Evolutionary conservation across 2,797 vertebrate genomes (phyloP).

Genomic region (Thamnophis elegans): DNA sequence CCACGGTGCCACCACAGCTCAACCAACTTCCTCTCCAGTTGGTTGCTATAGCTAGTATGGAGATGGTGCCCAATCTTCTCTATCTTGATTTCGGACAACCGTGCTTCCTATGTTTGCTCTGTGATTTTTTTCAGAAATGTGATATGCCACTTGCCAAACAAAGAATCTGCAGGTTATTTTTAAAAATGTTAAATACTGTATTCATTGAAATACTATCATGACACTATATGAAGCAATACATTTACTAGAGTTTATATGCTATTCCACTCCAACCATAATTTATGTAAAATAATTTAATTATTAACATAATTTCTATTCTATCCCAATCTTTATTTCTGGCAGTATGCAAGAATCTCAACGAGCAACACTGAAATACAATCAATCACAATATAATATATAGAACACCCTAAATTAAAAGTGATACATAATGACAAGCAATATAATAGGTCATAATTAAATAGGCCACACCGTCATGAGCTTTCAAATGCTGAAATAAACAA

Average conservation of each 20-base stretch:
- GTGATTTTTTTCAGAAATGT: neutral
- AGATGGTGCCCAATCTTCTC: neutral
- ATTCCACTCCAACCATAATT: neutral
- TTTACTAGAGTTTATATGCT: neutral
- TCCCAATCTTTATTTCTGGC: neutral
- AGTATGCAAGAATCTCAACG: neutral
- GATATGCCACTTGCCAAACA: neutral
- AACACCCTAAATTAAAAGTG: neutral
- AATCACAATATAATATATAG: neutral
- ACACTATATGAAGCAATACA: neutral
- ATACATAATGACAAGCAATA: neutral
- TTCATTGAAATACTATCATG: neutral
- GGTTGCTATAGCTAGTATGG: neutral
- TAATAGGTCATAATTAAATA: neutral
- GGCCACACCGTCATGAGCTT: neutral
- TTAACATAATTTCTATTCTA: neutral
- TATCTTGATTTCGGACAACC: neutral
- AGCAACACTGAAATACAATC: neutral
- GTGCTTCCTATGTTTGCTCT: neutral
- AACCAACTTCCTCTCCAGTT: neutral
- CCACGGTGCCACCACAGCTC: neutral
- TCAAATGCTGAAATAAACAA: neutral
- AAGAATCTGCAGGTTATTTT: neutral
- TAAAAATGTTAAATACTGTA: neutral
- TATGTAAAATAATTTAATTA: neutral